A percentile compares a stretch with the other conserved stretches of the same genome.
Evolutionary conservation across 2,797 vertebrate species (phyloP).

Genomic region (Gallinago solitaria): DNA sequence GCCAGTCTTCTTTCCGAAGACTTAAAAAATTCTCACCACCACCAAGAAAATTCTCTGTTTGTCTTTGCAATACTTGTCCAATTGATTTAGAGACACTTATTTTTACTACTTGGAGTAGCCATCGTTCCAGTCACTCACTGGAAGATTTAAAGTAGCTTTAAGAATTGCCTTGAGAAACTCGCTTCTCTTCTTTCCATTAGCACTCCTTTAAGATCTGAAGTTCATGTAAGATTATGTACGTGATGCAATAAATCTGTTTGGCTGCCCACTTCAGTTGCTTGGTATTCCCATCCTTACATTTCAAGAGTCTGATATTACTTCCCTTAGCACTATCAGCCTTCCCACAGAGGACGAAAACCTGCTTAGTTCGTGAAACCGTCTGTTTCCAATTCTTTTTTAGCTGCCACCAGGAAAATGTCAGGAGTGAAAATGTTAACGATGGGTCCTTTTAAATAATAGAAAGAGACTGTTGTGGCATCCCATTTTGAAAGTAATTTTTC

Average conservation of each 20-base stretch:
- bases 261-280: conserved; percentile 61
- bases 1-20: not conserved
- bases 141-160: conserved; percentile 58
- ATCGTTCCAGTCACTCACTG: conserved; percentile 5
- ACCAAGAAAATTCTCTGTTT: conserved; percentile 47
- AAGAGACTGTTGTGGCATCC: not conserved
- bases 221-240: conserved; percentile 30
- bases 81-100: conserved; percentile 55
- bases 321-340: conserved; percentile 14
- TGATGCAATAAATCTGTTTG: conserved; percentile 62
- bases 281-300: conserved; percentile 65
- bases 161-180: conserved; percentile 44
- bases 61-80: conserved; percentile 54
- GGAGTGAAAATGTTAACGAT: not conserved
- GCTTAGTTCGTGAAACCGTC: not conserved
- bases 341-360: conserved; percentile 36
- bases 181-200: conserved; percentile 59
- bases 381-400: not conserved
- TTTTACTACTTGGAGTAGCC: conserved; percentile 48
- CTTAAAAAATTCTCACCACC: conserved; percentile 33
- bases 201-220: conserved; percentile 32
- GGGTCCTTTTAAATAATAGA: not conserved
- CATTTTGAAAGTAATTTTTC: not conserved
- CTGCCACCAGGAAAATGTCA: not conserved
- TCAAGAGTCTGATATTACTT: conserved; percentile 37